Evolutionary conservation across 2,888 invertebrate genomes (phyloP).

Genomic region (Sinodicranocentrus sp.): DNA sequence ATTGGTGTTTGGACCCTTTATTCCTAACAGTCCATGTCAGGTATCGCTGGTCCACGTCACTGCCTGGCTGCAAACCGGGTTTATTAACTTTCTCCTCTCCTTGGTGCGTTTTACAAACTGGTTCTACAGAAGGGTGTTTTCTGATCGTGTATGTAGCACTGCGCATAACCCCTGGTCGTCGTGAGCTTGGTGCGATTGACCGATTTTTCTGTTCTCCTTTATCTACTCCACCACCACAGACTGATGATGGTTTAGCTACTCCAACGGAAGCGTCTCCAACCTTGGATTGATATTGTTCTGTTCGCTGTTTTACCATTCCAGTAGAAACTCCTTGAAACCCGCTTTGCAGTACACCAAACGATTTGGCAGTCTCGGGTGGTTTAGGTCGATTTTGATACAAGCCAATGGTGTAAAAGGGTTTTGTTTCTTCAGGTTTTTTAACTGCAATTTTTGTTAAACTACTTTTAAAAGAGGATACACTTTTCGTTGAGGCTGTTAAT

Average conservation of each 20-base stretch:
- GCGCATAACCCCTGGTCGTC: constrained; percentile 48
- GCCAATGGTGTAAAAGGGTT: constrained; percentile 69
- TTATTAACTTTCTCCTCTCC: background rate
- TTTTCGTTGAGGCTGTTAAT: background rate
- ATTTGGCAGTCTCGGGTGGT: background rate
- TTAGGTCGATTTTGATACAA: constrained; percentile 55
- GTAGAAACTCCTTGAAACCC: constrained; percentile 76
- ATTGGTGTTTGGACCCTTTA: constrained; percentile 14
- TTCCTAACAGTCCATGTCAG: constrained; percentile 42
- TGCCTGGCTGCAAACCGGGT: background rate
- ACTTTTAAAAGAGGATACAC: background rate
- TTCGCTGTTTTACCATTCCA: constrained; percentile 80
- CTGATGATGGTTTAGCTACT: background rate
- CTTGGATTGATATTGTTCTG: constrained; percentile 79
- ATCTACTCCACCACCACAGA: too few relatives aligned
- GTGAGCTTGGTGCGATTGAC: constrained; percentile 8
- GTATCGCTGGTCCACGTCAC: constrained; percentile 45
- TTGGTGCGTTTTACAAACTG: too few relatives aligned
- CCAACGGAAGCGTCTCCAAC: constrained; percentile 23
- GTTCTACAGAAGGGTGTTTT: constrained; percentile 35
- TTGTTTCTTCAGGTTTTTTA: constrained; percentile 67
- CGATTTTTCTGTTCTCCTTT: background rate
- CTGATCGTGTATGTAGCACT: constrained; percentile 69
- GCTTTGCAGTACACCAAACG: constrained; percentile 35
- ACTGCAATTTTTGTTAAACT: constrained; percentile 28